These are phyloP conservation scores for Cepaea hortensis DNA, from an alignment of 2,888 invertebrate species.

Conservation along the genomic window DNA sequence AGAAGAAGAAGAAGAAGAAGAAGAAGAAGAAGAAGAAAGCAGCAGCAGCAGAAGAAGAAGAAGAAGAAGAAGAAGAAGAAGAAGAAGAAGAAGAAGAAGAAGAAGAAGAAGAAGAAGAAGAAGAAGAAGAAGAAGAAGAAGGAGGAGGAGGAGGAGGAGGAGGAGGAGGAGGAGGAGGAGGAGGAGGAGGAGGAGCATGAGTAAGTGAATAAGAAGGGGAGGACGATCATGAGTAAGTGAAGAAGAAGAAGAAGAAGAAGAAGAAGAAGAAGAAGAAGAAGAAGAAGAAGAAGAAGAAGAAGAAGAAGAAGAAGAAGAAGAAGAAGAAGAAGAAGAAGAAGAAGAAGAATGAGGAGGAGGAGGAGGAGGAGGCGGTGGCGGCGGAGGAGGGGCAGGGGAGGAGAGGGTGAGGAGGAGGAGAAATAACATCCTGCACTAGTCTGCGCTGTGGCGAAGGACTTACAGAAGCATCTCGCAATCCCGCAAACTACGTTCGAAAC, in stretches of 20 bases:
- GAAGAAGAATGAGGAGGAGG: not conserved
- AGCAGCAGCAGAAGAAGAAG: too few relatives aligned
- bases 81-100: not conserved
- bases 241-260: not conserved
- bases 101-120: conserved; percentile 52
- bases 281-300: not conserved
- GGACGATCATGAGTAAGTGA: too few relatives aligned
- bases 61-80: not conserved
- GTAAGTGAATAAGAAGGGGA: too few relatives aligned
- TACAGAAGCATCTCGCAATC: too few relatives aligned
- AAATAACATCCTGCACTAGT: too few relatives aligned
- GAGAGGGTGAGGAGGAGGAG: not conserved
- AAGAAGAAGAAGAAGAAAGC: not conserved
- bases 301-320: not conserved
- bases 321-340: not conserved
- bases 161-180: too few relatives aligned
- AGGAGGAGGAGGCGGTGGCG: not conserved
- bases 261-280: too few relatives aligned
- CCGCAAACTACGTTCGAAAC: too few relatives aligned
- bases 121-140: too few relatives aligned
- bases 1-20: not conserved
- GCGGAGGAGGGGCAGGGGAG: not conserved
- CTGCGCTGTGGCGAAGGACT: too few relatives aligned
- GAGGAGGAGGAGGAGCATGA: too few relatives aligned
- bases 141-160: too few relatives aligned